Conservation (phyloP, 2,888 invertebrate species). For the Mylabris sibirica region DNA sequence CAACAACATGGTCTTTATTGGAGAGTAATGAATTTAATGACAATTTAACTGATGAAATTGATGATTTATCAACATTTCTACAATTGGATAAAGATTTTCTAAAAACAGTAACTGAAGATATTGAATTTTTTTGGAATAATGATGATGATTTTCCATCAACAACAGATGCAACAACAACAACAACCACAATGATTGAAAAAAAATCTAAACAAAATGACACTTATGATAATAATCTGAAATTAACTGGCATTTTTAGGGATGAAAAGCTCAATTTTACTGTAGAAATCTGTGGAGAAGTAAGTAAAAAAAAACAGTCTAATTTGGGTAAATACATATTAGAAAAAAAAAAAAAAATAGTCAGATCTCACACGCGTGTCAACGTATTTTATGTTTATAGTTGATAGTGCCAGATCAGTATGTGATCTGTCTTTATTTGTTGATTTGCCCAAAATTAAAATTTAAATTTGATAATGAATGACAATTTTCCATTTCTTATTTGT, state of each 20-base stretch:
- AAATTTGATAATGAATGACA: too few relatives aligned
- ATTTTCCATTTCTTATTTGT: constrained; percentile 24
- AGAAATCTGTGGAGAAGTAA: neutral
- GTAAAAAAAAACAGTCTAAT: neutral
- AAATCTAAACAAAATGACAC: neutral
- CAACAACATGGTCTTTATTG: neutral
- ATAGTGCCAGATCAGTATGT: too few relatives aligned
- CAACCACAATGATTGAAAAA: neutral
- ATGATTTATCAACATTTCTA: constrained; percentile 25
- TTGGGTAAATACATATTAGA: too few relatives aligned
- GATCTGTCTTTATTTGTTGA: too few relatives aligned
- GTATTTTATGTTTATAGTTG: too few relatives aligned
- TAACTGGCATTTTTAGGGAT: neutral
- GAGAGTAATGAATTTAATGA: constrained; percentile 3
- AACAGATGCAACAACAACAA: neutral
- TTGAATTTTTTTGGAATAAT: neutral
- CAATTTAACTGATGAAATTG: constrained; percentile 17
- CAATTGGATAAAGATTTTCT: constrained; percentile 24
- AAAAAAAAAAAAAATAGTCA: neutral
- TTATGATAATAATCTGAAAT: neutral
- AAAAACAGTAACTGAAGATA: neutral
- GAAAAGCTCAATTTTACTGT: neutral
- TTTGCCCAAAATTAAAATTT: too few relatives aligned
- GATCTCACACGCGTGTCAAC: too few relatives aligned
- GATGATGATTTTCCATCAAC: neutral